Base-by-base conservation (phyloP, 64 coral and sea anemone genomes). In the Pocillopora verrucosa region DNA sequence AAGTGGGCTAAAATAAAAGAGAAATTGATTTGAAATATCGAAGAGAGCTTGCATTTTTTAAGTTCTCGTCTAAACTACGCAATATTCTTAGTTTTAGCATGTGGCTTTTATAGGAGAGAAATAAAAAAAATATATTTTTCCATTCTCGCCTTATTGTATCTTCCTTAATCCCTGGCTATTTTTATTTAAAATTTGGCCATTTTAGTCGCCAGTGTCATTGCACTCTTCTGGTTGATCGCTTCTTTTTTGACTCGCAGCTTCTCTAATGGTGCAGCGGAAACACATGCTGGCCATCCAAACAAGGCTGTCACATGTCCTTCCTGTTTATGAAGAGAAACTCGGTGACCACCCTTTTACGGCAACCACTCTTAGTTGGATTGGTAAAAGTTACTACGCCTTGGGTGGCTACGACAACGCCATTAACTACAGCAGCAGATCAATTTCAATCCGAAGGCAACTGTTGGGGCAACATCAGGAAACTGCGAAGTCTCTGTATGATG, bases 391-490 rank as follows among this genome's bases (percentile, higher is more conserved):
- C 22, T 35, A 80, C 6, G 88, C 51, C 3, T 51, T 68, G 1
- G 88, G 76, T 15, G 88, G 80, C 2, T 80, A 80, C 59, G 76
- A 80, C 20, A 69, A 79, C 25, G 88, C 88, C 60, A 65, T 89
- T 65, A 68, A 79, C 30, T 89, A 89, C 64, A 68, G 37, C 11
- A 57, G 9, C 0, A 17, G 26, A 34, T 75, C 76, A 63, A 22
- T 89, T 60, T n/a, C 16, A 61, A 89, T 89, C 75, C 76, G 76
- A 15, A 25, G 22, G 19, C 56, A 36, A 2, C 60, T 89, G 36
- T 65, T 89, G 17, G 88, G 59, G 63, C 59, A 57, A 19, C 86
- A 87, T 34, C 72, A 76, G 86, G 86, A 87, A 38, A 87, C 86
- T 0, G 86, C 86, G 15, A 70, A 68, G 11, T 87, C 86, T 0